Evolutionary conservation across 1,140 invertebrate genomes (phyloP).

Genomic region (Grapholita molesta): DNA sequence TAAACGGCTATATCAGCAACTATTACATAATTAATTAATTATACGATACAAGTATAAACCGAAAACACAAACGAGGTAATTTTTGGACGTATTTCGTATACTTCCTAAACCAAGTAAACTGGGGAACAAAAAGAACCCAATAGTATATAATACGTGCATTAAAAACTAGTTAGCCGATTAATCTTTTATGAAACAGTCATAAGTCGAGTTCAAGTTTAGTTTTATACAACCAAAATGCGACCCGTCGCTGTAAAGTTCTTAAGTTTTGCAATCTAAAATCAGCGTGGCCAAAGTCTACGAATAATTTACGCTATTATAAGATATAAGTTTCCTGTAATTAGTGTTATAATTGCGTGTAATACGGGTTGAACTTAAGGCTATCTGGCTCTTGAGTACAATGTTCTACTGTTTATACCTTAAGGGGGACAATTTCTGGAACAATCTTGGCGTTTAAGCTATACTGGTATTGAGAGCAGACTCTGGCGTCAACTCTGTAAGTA

Average conservation of each 20-base stretch:
- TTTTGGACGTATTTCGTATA: too few species aligned
- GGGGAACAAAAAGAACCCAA: not conserved
- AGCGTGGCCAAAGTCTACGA: not conserved
- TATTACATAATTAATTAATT: too few species aligned
- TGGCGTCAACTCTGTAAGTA: not conserved
- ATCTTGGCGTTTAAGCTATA: not conserved
- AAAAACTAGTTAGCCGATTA: not conserved
- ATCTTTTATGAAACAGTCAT: not conserved
- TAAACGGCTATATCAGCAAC: too few species aligned
- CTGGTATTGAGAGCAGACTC: not conserved
- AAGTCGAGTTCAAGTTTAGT: not conserved
- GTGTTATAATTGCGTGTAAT: not conserved
- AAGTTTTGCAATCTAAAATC: not conserved
- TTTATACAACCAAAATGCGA: not conserved
- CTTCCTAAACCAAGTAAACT: not conserved
- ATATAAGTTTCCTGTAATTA: not conserved
- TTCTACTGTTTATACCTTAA: not conserved
- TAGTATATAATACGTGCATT: not conserved
- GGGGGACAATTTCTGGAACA: not conserved
- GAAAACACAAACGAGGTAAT: too few species aligned
- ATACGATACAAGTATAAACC: too few species aligned
- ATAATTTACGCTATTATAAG: not conserved
- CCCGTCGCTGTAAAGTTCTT: not conserved
- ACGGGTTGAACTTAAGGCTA: not conserved
- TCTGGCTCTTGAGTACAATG: not conserved